Evolutionary conservation across 2,113 vertebrate species (phyloP), one percentile per base, ranked within the genome.

Genomic region (Stomatorhinus ivindoensis): DNA sequence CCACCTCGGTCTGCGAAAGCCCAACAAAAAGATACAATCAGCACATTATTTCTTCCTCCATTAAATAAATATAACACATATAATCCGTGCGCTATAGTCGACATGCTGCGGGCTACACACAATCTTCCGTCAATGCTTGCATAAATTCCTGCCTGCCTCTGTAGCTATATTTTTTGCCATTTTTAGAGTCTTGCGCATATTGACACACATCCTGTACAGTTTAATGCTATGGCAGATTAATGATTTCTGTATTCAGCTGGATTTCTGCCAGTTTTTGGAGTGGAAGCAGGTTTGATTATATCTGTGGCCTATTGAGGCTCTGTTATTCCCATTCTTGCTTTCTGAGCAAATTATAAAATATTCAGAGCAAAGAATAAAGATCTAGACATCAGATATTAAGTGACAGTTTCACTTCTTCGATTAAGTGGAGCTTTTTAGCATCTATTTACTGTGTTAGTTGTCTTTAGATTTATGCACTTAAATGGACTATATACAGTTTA

Each of bases 381-480:
- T 76, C 69, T 19, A 42, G 35, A 19, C 31, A 19, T 76, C 69
- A 76, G 31, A 35, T 39, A 39, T 76, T 76, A 42, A 76, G 73
- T 31, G 65, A 73, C 15, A 11, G 27, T 76, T 76, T 76, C 35
- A 19, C 35, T 76, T 42, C 35, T 17, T 76, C 10, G 73, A 35
- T 42, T 39, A 42, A 76, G 31, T 42, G 15, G 73, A 76, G 15
- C 73, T 39, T 76, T 76, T 42, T 24, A 53, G 47, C 27, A 31
- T 83, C 21, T 50, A 24, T 82, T 51, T 89, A 69, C 51, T 53
- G 46, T 90, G 48, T 47, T 46, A 58, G 53, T 58, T 58, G 31
- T 88, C 31, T 61, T 90, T 88, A 13, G 91, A 92, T 86, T 90
- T 48, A 90, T 94, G 92, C 92, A 94, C 92, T 92, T 93, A 92